Evolutionary conservation across 2,888 invertebrate species (phyloP).

Genomic region (Ceramica pisi): DNA sequence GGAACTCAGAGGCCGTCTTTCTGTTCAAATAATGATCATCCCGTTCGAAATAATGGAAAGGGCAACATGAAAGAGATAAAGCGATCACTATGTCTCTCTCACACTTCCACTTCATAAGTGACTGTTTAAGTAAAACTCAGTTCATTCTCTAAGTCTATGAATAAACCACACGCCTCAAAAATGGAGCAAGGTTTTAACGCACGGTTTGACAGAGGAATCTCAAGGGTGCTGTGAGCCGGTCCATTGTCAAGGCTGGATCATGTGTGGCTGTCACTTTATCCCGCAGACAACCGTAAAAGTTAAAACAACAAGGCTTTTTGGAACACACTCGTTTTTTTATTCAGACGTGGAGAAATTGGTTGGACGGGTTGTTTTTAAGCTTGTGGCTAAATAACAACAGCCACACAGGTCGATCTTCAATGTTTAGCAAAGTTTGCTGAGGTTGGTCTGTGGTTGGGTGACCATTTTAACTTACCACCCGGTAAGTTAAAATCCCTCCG

Average conservation of each 20-base stretch:
- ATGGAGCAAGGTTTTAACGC: conserved; percentile 55
- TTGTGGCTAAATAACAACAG: too few species aligned
- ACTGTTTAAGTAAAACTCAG: neutral
- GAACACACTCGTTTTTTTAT: conserved; percentile 23
- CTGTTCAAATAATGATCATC: too few species aligned
- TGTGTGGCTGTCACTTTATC: conserved; percentile 19
- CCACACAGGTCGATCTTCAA: too few species aligned
- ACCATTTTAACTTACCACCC: too few species aligned
- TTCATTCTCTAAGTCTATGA: conserved; percentile 6
- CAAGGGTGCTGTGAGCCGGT: conserved; percentile 43
- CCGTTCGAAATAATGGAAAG: too few species aligned
- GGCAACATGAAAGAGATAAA: too few species aligned
- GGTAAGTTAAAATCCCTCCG: too few species aligned
- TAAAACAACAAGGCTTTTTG: conserved; percentile 30
- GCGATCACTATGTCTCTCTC: too few species aligned
- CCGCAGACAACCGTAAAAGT: conserved; percentile 26
- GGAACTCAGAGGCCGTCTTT: too few species aligned
- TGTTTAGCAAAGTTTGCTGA: too few species aligned
- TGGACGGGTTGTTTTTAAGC: neutral
- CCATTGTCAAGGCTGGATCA: conserved; percentile 48
- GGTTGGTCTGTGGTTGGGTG: too few species aligned
- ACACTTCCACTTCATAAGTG: too few species aligned
- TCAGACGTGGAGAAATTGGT: neutral
- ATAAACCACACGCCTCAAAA: conserved; percentile 43
- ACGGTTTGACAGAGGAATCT: conserved; percentile 47